Percentiles rank a stretch among this genome's conserved stretches.
Conservation (phyloP, 2,888 invertebrate species). For the Brachycybe producta region DNA sequence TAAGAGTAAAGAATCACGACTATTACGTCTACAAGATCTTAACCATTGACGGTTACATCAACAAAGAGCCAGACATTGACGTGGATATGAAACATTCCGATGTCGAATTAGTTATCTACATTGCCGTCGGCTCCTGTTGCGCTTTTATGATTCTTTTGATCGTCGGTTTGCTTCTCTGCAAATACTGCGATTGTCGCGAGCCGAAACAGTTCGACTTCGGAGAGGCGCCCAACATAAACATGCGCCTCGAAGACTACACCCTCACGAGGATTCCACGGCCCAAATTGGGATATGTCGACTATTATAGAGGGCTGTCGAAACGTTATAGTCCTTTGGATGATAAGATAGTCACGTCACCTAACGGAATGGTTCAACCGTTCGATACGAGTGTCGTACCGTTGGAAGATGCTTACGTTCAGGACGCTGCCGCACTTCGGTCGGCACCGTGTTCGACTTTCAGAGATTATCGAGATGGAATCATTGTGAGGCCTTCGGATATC, state of each 20-base stretch:
- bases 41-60: slow-evolving; percentile 6
- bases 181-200: slow-evolving; percentile 20
- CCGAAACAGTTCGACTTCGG: slow-evolving; percentile 17
- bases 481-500: slow-evolving; percentile 7
- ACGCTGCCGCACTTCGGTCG: not conserved
- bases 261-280: slow-evolving; percentile 23
- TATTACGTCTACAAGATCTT: slow-evolving; percentile 13
- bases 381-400: slow-evolving; percentile 25
- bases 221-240: slow-evolving; percentile 18
- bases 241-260: slow-evolving; percentile 24
- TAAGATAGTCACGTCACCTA: slow-evolving; percentile 14
- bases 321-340: slow-evolving; percentile 22
- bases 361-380: slow-evolving; percentile 22
- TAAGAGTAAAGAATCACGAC: not conserved
- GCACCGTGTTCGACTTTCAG: not conserved
- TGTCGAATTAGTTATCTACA: slow-evolving; percentile 22
- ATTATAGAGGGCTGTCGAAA: slow-evolving; percentile 19
- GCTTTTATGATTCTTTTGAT: slow-evolving; percentile 22
- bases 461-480: slow-evolving; percentile 1
- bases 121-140: slow-evolving; percentile 22
- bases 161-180: slow-evolving; percentile 20
- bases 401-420: slow-evolving; percentile 19
- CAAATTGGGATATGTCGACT: slow-evolving; percentile 22
- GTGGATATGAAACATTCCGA: slow-evolving; percentile 18
- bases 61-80: slow-evolving; percentile 11